These are phyloP conservation scores for Hoplostethus mediterraneus DNA, from an alignment of 2,797 vertebrate species.

Conservation along the genomic window DNA sequence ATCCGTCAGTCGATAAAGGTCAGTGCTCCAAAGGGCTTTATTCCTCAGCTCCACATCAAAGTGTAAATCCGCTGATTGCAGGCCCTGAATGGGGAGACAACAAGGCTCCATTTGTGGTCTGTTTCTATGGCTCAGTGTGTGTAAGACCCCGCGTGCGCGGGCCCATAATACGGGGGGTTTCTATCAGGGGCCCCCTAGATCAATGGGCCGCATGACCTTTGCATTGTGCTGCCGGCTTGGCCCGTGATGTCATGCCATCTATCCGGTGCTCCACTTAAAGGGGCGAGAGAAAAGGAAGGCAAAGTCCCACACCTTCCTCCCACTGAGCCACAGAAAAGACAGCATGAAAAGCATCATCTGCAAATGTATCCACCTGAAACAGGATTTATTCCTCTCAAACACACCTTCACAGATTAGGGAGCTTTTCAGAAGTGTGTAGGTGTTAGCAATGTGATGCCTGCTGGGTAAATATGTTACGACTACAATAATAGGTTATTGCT, in stretches of 20 bases:
- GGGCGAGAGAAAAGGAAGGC: constrained; percentile 79
- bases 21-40: constrained; percentile 86
- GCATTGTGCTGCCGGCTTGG: constrained; percentile 82
- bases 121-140: constrained; percentile 85
- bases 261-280: constrained; percentile 83
- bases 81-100: constrained; percentile 84
- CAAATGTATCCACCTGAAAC: constrained; percentile 83
- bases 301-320: constrained; percentile 82
- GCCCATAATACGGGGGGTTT: constrained; percentile 83
- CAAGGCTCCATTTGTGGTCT: constrained; percentile 85
- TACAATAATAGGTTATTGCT: constrained; percentile 44
- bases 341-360: constrained; percentile 82
- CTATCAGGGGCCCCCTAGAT: constrained; percentile 84
- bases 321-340: constrained; percentile 82
- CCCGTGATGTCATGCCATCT: constrained; percentile 86
- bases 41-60: constrained; percentile 86
- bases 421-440: constrained; percentile 38
- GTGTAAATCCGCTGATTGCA: constrained; percentile 87
- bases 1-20: constrained; percentile 87
- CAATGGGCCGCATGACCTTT: constrained; percentile 87
- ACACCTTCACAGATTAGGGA: constrained; percentile 77
- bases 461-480: constrained; percentile 49
- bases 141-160: constrained; percentile 79
- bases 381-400: constrained; percentile 60
- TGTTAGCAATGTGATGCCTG: constrained; percentile 46